phyloP scores from a whole-genome alignment of 2,113 vertebrate species.

The Marmota flaviventris region DNA sequence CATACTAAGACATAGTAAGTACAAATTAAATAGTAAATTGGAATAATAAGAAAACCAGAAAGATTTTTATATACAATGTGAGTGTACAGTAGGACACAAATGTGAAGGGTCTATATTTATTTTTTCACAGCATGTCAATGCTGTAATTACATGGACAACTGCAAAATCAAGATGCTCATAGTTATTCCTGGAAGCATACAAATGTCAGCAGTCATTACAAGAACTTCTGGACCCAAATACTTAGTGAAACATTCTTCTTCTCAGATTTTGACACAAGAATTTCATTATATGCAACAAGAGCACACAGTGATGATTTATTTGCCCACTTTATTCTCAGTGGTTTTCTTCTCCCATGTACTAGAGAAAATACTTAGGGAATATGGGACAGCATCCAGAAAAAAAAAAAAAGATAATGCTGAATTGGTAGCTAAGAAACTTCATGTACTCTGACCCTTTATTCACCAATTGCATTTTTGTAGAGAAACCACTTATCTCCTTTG shows the following conservation, averaged over 20 bases:
- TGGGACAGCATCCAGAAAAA: not conserved
- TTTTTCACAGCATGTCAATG: not conserved
- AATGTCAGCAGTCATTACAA: slow-evolving; percentile 50
- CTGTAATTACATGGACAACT: slow-evolving; percentile 15
- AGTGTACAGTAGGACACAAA: not conserved
- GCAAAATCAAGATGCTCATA: slow-evolving; percentile 56
- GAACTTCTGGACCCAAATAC: slow-evolving; percentile 7
- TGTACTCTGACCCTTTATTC: not conserved
- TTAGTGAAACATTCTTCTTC: slow-evolving; percentile 65
- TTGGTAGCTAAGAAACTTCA: not conserved
- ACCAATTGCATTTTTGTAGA: not conserved
- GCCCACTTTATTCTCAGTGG: not conserved
- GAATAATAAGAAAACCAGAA: not conserved
- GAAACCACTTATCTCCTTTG: not conserved
- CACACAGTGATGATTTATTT: slow-evolving; percentile 40
- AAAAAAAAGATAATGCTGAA: not conserved
- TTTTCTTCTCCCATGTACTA: slow-evolving; percentile 29
- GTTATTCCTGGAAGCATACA: slow-evolving; percentile 37
- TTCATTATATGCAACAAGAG: slow-evolving; percentile 58
- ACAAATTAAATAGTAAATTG: not conserved
- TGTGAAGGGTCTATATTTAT: not conserved
- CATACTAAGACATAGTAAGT: not conserved
- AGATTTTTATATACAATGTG: not conserved
- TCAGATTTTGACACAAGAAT: slow-evolving; percentile 51
- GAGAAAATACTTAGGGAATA: not conserved